Base-by-base conservation (phyloP, 37 sponge, comb jelly and placozoan species). In the Cliona cf. orientalis region DNA sequence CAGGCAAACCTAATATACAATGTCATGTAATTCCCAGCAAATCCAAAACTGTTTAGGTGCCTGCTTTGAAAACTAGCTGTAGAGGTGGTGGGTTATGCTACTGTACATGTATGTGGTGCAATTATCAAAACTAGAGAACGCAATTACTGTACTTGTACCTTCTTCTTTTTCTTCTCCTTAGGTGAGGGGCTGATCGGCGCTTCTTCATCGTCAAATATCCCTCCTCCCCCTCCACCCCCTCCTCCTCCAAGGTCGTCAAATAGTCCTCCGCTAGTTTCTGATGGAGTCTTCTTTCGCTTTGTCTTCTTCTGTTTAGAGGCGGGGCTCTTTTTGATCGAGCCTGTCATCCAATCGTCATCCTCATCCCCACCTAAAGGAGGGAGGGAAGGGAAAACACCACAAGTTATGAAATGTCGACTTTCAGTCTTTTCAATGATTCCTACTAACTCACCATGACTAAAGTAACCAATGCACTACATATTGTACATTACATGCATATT, bases 201-300 rank as follows among this genome's bases (percentile, higher is more conserved):
- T 46, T 67, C 71, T 21, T 77, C 86, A 5, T 83, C 84, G 5
- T 49, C 90, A 76, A 78, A 79, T 26, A 82, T 62, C 19, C 75
- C 65, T 31, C 75, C 22, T 56, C 65, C 46, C 41, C 75, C 74
- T 72, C 80, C 58, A 42, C 87, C n/a, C 75, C 78, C 25, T 75
- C 91, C 2, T 41, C 81, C 87, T n/a, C 58, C 75, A 0, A 90
- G 85, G 23, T 80, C 86, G 11, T 66, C 91, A 85, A 90, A 90
- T 23, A 90, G 87, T 44, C 87, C 90, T 0, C 80, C 74, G 58
- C 72, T 43, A 11, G 57, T 74, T 5, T 45, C 42, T 19, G 58
- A 56, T 56, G 58, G 3, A 28, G 72, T 44, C 44, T 19, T 23
- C 26, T 17, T 45, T 6, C 44, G 45, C 14, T 3, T 41, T 38